Evolutionary conservation across 2,113 vertebrate species (phyloP).

Genomic region (Ancistrus triradiatus): DNA sequence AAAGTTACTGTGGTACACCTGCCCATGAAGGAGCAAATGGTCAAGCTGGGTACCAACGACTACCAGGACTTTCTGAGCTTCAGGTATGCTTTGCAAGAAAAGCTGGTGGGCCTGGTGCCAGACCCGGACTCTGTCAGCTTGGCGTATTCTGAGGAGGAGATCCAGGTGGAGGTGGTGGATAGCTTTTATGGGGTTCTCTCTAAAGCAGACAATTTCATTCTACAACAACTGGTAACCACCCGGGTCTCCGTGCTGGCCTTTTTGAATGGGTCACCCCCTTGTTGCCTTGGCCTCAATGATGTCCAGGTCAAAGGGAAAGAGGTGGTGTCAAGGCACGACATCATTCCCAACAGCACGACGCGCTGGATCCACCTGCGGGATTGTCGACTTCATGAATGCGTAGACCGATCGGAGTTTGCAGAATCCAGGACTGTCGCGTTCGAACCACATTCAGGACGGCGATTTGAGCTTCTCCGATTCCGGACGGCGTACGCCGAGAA

Average conservation of each 20-base stretch:
- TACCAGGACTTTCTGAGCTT: slow-evolving; percentile 83
- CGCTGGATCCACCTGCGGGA: slow-evolving; percentile 81
- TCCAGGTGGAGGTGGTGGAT: slow-evolving; percentile 79
- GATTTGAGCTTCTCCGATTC: slow-evolving; percentile 82
- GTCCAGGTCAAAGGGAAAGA: slow-evolving; percentile 83
- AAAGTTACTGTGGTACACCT: slow-evolving; percentile 74
- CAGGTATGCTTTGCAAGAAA: slow-evolving; percentile 71
- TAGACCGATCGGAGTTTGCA: slow-evolving; percentile 71
- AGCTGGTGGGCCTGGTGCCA: slow-evolving; percentile 67
- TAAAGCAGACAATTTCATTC: slow-evolving; percentile 70
- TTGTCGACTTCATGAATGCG: slow-evolving; percentile 76
- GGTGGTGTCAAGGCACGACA: slow-evolving; percentile 81
- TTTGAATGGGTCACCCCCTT: slow-evolving; percentile 76
- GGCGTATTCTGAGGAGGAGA: slow-evolving; percentile 80
- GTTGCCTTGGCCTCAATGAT: slow-evolving; percentile 81
- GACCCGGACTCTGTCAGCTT: slow-evolving; percentile 67
- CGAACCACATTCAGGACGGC: slow-evolving; percentile 74
- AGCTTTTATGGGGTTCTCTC: slow-evolving; percentile 76
- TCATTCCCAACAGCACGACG: slow-evolving; percentile 82
- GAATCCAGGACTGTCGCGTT: slow-evolving; percentile 70
- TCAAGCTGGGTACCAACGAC: slow-evolving; percentile 80
- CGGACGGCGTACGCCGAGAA: slow-evolving; percentile 78
- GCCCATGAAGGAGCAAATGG: slow-evolving; percentile 76
- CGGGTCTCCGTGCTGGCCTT: slow-evolving; percentile 77
- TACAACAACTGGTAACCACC: slow-evolving; percentile 76